Evolutionary conservation across 1,140 invertebrate species (phyloP).

Genomic region (Drosophila melanogaster): DNA sequence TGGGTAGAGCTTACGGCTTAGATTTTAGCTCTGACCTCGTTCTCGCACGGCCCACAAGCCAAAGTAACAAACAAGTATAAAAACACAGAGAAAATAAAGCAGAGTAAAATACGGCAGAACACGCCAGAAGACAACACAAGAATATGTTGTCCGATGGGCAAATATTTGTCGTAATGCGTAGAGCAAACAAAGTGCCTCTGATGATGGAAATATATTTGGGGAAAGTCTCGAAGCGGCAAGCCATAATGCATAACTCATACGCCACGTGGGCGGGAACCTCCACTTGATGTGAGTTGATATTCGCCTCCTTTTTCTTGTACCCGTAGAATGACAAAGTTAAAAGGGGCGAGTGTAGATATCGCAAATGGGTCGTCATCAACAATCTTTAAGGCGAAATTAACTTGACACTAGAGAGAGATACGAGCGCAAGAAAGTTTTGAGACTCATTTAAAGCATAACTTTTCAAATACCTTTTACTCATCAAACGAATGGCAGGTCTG

Average conservation of each 20-base stretch:
- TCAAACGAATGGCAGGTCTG: not conserved
- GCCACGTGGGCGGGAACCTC: constrained; percentile 34
- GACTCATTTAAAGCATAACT: not conserved
- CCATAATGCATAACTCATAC: constrained; percentile 52
- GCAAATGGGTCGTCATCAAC: constrained; percentile 35
- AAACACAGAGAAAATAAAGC: constrained; percentile 23
- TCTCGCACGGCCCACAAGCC: constrained; percentile 37
- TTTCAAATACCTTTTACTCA: constrained; percentile 3
- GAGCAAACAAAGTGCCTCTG: constrained; percentile 41
- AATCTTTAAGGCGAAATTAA: constrained; percentile 34
- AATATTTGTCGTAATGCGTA: constrained; percentile 61
- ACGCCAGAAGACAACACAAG: constrained; percentile 32
- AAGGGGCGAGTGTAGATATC: constrained; percentile 26
- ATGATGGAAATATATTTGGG: constrained; percentile 50
- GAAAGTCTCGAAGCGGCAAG: constrained; percentile 26
- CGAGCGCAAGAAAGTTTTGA: constrained; percentile 9
- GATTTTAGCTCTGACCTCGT: constrained; percentile 58
- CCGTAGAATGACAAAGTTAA: constrained; percentile 32
- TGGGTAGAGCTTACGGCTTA: constrained; percentile 54
- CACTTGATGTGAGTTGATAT: constrained; percentile 9
- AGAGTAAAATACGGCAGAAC: constrained; percentile 20
- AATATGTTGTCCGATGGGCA: constrained; percentile 62
- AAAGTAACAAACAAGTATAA: constrained; percentile 41
- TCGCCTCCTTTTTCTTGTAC: constrained; percentile 11
- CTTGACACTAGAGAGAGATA: constrained; percentile 9